Evolutionary conservation across 2,888 invertebrate genomes (phyloP), one percentile per base, ranked within the genome.

Genomic region (Carterocephalus palaemon): DNA sequence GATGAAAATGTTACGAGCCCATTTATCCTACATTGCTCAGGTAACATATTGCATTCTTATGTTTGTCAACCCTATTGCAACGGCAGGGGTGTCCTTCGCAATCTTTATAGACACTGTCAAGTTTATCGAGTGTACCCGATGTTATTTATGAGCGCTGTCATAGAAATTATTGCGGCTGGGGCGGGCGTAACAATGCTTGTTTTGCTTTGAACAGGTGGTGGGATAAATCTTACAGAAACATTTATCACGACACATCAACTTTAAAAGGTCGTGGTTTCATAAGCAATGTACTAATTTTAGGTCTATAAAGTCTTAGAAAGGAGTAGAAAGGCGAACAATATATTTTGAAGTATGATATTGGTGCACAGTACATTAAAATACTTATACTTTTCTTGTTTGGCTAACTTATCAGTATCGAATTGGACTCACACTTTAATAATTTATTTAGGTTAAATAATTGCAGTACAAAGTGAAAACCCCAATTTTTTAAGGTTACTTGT

Each of bases 51-150:
- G 5, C 9, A 16, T 20, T 9, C n/a, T 2, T 2, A 2, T 23
- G 29, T 41, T 19, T 26, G 26, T n/a, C 41, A 41, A 26, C 41
- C 41, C 41, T 41, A 26, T n/a, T 8, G 8, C 19, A 6, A 6
- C 28, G 13, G 33, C 20, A 28, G 28, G 24, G 34, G 19, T 20
- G 42, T 28, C 9, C 13, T 26, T 15, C 23, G 24, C 42, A 34
- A 34, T 42, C 34, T 43, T 36, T 43, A 43, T 43, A 43, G 43
- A 36, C 29, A 29, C 43, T 43, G 43, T 43, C 43, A 43, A 36
- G 36, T 43, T 43, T 43, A 43, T 43, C 43, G 43, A 43, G 36
- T 29, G 16, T 43, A 29, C 36, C 20, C 15, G 12, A 8, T 16
- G 29, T 33, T 43, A 43, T 43, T 43, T 43, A 43, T 23, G 22